Percentiles rank a stretch among this genome's conserved stretches.
These are phyloP conservation scores for Atta colombica DNA, from an alignment of 1,140 invertebrate species.

Conservation along the genomic window DNA sequence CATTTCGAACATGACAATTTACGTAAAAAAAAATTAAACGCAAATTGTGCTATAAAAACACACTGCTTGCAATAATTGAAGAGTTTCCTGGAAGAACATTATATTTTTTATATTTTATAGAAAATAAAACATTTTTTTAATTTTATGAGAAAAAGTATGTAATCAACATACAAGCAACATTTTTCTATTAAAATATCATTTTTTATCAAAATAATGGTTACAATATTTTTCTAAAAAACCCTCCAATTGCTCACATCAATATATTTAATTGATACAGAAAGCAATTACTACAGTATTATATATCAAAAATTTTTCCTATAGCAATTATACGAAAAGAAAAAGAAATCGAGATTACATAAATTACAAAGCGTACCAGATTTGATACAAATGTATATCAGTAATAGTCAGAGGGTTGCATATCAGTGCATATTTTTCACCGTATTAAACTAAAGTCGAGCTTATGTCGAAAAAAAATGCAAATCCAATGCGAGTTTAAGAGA, in stretches of 20 bases:
- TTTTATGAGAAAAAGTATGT: too few relatives aligned
- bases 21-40: not conserved
- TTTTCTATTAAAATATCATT: too few relatives aligned
- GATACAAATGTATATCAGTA: constrained; percentile 11
- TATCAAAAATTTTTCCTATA: not conserved
- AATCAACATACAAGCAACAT: too few relatives aligned
- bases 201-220: too few relatives aligned
- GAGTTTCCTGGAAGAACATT: too few relatives aligned
- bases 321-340: not conserved
- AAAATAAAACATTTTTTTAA: too few relatives aligned
- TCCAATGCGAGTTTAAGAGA: constrained; percentile 35
- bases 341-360: constrained; percentile 19
- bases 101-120: too few relatives aligned
- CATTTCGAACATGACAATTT: not conserved
- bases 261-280: not conserved
- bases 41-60: not conserved
- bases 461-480: constrained; percentile 42
- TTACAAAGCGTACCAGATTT: not conserved
- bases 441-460: constrained; percentile 43
- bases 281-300: not conserved
- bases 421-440: constrained; percentile 12
- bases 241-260: not conserved
- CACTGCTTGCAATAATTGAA: not conserved
- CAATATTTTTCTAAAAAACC: too few relatives aligned
- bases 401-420: not conserved